A percentile compares a stretch with the other conserved stretches of the same genome.
These are phyloP conservation scores for Resseliella maxima DNA, from an alignment of 2,888 invertebrate species.

Conservation along the genomic window DNA sequence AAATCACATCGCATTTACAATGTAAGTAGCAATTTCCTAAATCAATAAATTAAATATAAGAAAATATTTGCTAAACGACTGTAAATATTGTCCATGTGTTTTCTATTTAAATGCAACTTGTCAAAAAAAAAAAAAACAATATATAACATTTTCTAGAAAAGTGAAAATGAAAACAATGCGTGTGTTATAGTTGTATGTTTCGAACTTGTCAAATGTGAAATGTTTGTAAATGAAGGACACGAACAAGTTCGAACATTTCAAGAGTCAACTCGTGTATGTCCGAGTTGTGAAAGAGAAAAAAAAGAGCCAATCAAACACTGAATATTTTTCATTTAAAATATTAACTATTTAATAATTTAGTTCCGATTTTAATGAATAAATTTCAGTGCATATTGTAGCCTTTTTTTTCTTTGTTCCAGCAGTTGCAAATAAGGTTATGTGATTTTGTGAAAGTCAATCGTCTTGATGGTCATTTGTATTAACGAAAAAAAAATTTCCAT, in stretches of 20 bases:
- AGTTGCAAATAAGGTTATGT: constrained; percentile 26
- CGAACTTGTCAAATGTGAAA: constrained; percentile 47
- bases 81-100: no score
- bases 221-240: constrained; percentile 55
- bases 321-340: neutral
- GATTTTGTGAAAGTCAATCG: constrained; percentile 48
- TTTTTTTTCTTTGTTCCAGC: neutral
- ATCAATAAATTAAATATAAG: no score
- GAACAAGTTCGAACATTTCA: constrained; percentile 36
- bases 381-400: neutral
- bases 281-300: neutral
- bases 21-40: neutral
- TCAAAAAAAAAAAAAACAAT: neutral
- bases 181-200: neutral
- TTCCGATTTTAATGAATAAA: neutral
- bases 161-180: constrained; percentile 29
- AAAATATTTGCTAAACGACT: no score
- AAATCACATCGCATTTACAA: neutral
- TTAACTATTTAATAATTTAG: neutral
- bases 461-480: neutral
- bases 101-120: neutral
- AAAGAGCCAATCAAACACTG: neutral
- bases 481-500: neutral
- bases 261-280: neutral
- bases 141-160: neutral